These are phyloP conservation scores for Poecilobothrus nobilitatus DNA, from an alignment of 2,888 invertebrate genomes.

Conservation along the genomic window DNA sequence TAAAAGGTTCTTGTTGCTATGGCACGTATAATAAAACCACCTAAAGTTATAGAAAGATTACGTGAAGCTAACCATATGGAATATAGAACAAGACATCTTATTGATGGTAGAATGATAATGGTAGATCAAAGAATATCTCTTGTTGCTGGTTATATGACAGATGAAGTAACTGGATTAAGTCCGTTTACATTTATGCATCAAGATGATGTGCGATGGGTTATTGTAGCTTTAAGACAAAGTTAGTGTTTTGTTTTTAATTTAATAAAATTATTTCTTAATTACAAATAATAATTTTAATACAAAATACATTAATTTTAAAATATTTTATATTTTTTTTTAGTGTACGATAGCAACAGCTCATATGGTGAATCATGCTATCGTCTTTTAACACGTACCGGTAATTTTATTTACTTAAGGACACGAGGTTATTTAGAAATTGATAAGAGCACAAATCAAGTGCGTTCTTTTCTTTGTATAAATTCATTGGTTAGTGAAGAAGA, in stretches of 20 bases:
- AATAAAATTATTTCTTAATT: not conserved
- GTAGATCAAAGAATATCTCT: conserved; percentile 86
- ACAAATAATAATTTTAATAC: not conserved
- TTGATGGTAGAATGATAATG: conserved; percentile 81
- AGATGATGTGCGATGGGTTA: conserved; percentile 82
- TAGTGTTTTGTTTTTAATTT: conserved; percentile 34
- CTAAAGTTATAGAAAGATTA: conserved; percentile 56
- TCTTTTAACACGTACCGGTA: conserved; percentile 69
- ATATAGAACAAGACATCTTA: conserved; percentile 79
- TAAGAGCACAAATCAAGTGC: conserved; percentile 63
- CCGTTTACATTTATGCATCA: conserved; percentile 86
- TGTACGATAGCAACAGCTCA: conserved; percentile 77
- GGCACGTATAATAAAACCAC: conserved; percentile 62
- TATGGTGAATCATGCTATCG: conserved; percentile 82
- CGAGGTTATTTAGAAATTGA: conserved; percentile 78
- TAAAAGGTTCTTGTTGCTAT: conserved; percentile 59
- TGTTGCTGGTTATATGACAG: conserved; percentile 80
- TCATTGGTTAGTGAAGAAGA: conserved; percentile 65
- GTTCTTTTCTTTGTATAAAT: conserved; percentile 81
- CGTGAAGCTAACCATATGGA: conserved; percentile 68
- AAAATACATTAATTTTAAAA: no score
- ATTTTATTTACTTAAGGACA: conserved; percentile 75
- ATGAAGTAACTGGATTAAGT: conserved; percentile 78
- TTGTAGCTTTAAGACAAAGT: conserved; percentile 80
- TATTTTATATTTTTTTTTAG: conserved; percentile 42